Base-by-base conservation (phyloP, 2,797 vertebrate genomes). In the Rhodeus uyekii region DNA sequence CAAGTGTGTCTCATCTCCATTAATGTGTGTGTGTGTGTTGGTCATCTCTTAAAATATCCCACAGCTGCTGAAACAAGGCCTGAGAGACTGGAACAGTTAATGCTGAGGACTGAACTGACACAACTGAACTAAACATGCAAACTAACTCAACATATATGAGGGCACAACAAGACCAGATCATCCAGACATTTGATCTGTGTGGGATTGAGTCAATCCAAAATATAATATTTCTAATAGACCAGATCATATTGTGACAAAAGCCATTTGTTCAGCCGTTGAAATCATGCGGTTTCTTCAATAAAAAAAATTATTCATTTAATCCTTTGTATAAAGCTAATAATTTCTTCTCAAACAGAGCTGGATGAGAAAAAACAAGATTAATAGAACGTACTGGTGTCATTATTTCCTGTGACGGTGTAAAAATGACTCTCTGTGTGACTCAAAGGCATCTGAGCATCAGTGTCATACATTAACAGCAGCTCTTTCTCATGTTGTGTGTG, bases 41-140 rank as follows among this genome's bases (percentile, higher is more conserved):
- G n/a, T n/a, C n/a, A n/a, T 84, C 46, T 90, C 91, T 91, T 76
- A 92, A 93, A 93, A 93, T 93, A 93, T 88, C 87, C 83, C 76
- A 22, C 85, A 88, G 89, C 90, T 91, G 91, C 92, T 92, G 91
- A 90, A 86, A 90, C 85, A 88, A 90, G 91, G 86, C 87, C 87
- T 60, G 29, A 72, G 77, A 88, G 68, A 69, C 72, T 60, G 50
- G 27, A 75, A 61, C 81, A 81, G 58, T 60, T 32, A 86, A 68
- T 79, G 48, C 29, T 68, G 39, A 27, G n/a, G 78, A 14, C 61
- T 71, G 36, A 32, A 42, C 38, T 24, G 5, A 60, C 44, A 32
- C 36, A 4, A 39, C 50, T 27, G 14, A 18, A 18, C 0, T 48
- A 48, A 78, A 71, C 76, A 64, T 27, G 18, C 18, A 5, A 68